Conservation (phyloP, 2,888 invertebrate genomes). For the Nomada ruficornis region DNA sequence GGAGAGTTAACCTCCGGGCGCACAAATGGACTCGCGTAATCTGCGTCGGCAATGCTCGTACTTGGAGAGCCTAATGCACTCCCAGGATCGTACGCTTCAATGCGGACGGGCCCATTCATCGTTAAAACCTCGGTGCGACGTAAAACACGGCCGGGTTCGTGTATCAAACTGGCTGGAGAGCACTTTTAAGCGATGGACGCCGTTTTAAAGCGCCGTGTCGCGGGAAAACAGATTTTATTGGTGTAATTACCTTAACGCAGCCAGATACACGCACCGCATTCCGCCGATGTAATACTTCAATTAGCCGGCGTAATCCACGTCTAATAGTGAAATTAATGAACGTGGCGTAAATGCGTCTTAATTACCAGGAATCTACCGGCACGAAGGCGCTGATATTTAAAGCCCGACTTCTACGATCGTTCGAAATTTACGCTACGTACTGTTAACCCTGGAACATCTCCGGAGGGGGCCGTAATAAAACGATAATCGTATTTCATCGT, state of each 20-base stretch:
- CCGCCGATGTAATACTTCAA: conserved; percentile 45
- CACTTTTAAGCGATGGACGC: background rate
- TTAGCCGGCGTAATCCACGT: conserved; percentile 29
- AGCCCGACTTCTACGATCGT: background rate
- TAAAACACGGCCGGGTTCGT: conserved; percentile 1
- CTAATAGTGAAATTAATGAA: conserved; percentile 43
- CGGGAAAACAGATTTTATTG: conserved; percentile 46
- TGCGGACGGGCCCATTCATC: conserved; percentile 47
- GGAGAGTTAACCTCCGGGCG: conserved; percentile 33
- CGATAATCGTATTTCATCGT: conserved; percentile 28
- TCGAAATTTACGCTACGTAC: conserved; percentile 27
- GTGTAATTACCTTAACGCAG: conserved; percentile 42
- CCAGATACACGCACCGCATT: conserved; percentile 32
- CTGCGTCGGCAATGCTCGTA: conserved; percentile 34
- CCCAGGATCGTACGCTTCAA: conserved; percentile 27
- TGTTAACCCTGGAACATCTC: background rate
- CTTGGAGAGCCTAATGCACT: conserved; percentile 43
- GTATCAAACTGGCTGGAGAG: conserved; percentile 20
- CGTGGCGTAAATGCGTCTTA: conserved; percentile 43
- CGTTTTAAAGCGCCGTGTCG: conserved; percentile 10
- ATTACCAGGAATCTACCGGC: conserved; percentile 28
- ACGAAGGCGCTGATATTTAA: background rate
- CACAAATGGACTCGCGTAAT: conserved; percentile 55
- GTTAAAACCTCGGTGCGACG: conserved; percentile 24
- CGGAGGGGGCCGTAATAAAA: background rate